Conservation (phyloP, 1,140 invertebrate species). For the Mya arenaria region DNA sequence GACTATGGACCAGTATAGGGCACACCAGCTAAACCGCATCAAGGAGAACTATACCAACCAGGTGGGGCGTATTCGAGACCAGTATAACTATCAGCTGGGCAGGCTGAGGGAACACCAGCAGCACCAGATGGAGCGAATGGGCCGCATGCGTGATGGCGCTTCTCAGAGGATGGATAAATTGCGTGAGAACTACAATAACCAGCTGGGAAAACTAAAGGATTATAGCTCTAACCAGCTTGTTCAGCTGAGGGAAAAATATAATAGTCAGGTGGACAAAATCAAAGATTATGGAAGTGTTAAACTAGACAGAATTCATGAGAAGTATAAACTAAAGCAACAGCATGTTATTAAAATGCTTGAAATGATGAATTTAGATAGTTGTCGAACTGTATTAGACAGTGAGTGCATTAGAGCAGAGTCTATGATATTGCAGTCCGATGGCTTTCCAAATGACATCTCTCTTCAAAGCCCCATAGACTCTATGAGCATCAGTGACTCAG, state of each 20-base stretch:
- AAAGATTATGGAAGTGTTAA: constrained; percentile 97
- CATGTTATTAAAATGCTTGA: constrained; percentile 96
- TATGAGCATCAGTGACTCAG: constrained; percentile 37
- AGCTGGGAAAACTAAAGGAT: constrained; percentile 81
- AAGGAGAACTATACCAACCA: constrained; percentile 85
- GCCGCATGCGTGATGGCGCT: constrained; percentile 93
- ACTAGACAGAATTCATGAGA: constrained; percentile 92
- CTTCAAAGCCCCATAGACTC: constrained; percentile 44
- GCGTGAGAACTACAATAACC: constrained; percentile 93
- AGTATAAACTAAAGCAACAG: constrained; percentile 96
- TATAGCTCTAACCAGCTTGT: constrained; percentile 88
- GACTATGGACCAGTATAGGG: constrained; percentile 73
- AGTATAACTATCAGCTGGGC: constrained; percentile 89
- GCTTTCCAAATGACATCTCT: constrained; percentile 17
- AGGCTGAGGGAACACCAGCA: constrained; percentile 93
- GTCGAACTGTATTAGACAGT: constrained; percentile 87
- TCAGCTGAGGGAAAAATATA: constrained; percentile 96
- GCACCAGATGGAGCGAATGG: constrained; percentile 87
- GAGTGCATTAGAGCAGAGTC: constrained; percentile 90
- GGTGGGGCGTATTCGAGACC: constrained; percentile 83
- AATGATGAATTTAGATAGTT: constrained; percentile 97
- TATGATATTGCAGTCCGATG: constrained; percentile 69
- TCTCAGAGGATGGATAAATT: constrained; percentile 96
- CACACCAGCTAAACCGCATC: constrained; percentile 68
- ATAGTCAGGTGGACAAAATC: constrained; percentile 96